phyloP scores from a whole-genome alignment of 2,888 invertebrate species.

The Neocrepidodera transversa region DNA sequence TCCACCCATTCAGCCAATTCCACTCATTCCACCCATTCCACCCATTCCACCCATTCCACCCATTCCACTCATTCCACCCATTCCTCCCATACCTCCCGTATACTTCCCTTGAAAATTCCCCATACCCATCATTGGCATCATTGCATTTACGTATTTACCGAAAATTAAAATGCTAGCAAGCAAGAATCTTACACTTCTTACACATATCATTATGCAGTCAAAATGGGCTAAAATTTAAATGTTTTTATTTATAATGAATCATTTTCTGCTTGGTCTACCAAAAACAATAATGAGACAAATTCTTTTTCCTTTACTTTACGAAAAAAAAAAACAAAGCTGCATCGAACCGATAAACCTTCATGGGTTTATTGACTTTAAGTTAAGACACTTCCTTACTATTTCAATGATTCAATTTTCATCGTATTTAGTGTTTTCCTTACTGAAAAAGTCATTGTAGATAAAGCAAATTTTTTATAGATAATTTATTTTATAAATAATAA shows the following conservation, averaged over 20 bases:
- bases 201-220: background rate
- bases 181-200: slow-evolving; percentile 51
- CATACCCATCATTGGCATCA: slow-evolving; percentile 14
- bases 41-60: slow-evolving; percentile 43
- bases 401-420: too few species aligned
- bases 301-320: background rate
- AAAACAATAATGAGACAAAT: slow-evolving; percentile 16
- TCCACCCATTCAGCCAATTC: too few species aligned
- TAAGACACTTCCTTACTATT: background rate
- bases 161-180: slow-evolving; percentile 61
- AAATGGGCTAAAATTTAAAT: background rate
- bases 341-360: background rate
- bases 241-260: slow-evolving; percentile 8
- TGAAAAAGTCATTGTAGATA: too few species aligned
- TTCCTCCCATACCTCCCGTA: slow-evolving; percentile 14
- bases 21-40: slow-evolving; percentile 43
- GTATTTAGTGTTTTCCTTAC: too few species aligned
- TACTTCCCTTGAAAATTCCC: slow-evolving; percentile 16
- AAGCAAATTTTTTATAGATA: too few species aligned
- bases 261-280: slow-evolving; percentile 8
- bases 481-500: too few species aligned
- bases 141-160: background rate
- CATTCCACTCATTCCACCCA: slow-evolving; percentile 31
- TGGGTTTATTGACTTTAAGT: slow-evolving; percentile 3
- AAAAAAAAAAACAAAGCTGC: background rate